Conservation (phyloP, 2,797 vertebrate species). For the Anabacerthia variegaticeps region DNA sequence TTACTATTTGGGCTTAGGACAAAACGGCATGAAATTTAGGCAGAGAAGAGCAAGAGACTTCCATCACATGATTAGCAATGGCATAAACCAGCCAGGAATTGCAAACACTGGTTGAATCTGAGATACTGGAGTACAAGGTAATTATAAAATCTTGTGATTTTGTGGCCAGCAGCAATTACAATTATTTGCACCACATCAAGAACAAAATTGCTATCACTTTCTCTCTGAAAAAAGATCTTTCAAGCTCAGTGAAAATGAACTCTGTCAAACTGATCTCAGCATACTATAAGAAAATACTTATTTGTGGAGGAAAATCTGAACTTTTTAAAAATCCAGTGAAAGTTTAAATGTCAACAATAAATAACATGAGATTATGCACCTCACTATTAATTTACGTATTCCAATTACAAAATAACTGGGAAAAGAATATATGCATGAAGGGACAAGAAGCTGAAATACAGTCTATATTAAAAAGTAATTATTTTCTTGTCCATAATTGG, state of each 20-base stretch:
- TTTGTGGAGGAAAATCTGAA: background rate
- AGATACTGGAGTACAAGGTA: background rate
- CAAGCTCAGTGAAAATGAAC: constrained; percentile 18
- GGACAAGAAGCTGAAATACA: background rate
- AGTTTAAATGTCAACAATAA: background rate
- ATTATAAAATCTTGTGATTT: background rate
- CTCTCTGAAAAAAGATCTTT: background rate
- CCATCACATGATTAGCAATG: background rate
- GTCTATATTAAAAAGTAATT: background rate
- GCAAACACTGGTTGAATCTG: background rate
- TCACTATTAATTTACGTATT: background rate
- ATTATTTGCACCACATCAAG: background rate
- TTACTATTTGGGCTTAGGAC: background rate
- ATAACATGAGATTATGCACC: background rate
- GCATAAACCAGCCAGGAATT: background rate
- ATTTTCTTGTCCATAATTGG: background rate
- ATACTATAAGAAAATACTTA: background rate
- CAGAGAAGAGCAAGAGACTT: background rate
- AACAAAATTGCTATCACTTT: background rate
- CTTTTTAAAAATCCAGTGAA: background rate
- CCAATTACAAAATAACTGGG: background rate
- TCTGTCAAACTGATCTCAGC: constrained; percentile 17
- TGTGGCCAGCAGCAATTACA: background rate
- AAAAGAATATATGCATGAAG: background rate
- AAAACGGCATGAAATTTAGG: background rate